Base-by-base conservation (phyloP, 2,888 invertebrate genomes). In the Catocala sponsa region DNA sequence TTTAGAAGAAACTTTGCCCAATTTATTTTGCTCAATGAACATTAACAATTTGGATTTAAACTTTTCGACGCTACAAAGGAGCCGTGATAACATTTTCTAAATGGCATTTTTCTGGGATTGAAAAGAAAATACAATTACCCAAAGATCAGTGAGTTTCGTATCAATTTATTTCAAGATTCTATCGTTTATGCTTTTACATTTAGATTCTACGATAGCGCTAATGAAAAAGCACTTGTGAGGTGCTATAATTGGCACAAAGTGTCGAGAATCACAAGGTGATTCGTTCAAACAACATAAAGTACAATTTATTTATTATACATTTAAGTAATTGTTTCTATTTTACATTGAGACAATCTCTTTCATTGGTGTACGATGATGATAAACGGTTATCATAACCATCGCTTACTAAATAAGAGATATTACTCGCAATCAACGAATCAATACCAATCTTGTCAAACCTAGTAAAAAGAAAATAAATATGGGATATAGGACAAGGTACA, bases 1-100 rank as follows among this genome's bases (percentile, higher is more conserved):
- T 80, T 68, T 38, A 61, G 51, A 56, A 53, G 55, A 73, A 83
- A 84, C 77, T 83, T 85, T 76, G 59, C 68, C 80, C 80, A 83
- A 85, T 85, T 85, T 84, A 81, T 81, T 76, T 81, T 78, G 81
- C 81, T 85, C 82, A 85, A 74, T 85, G 83, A 86, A 83, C 82
- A 81, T 82, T 79, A 84, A 80, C 82, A 82, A 83, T 82, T 79
- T 79, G 74, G 73, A 82, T 85, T 79, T 82, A 80, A 84, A 82
- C 81, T 85, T 84, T 80, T 76, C 69, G 74, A 66, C 66, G 69
- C 67, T 76, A 79, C 78, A 82, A 84, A 84, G 76, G 73, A 76
- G 77, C 66, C 63, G 63, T 70, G 74, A 77, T 74, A 76, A 76
- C 66, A 72, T 72, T 80, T 75, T 72, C 68, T 76, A 70, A 74